Base-by-base conservation (phyloP, 1,140 invertebrate genomes). In the Drosophila melanica region DNA sequence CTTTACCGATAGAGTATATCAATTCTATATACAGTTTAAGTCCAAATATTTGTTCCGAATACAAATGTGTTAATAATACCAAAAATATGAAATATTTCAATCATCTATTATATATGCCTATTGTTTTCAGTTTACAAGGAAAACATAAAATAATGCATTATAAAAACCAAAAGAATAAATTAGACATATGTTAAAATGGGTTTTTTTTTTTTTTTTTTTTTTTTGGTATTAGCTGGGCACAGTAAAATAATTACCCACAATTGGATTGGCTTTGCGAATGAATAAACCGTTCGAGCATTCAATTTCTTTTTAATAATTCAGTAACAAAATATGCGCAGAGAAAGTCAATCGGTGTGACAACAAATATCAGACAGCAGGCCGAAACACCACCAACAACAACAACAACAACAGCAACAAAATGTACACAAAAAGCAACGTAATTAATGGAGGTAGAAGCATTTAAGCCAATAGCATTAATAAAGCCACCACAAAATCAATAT, bases 401-500 rank as follows among this genome's bases (percentile, higher is more conserved):
- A 79, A 35, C 75, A 63, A 2, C 54, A 64, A 30, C 16, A 70
- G 57, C 73, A 79, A 39, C 62, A 78, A 82, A 79, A 50, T 77
- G 84, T 80, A 72, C 74, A 89, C 85, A 90, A 85, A 90, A 90
- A 90, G 82, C 82, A 84, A 90, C 87, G 81, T 84, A 90, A 90
- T 90, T 90, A 90, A 87, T 90, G 87, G 77, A 90, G 87, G 87
- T 87, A 90, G 82, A 90, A 91, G 87, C 81, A 82, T 91, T 91
- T 90, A 91, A 90, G 90, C 86, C 90, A 91, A 91, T 91, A 90
- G 90, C 90, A 91, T 91, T 91, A 91, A 91, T 91, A 91, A 91
- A 90, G 90, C 90, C 87, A 90, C 90, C 90, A 90, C 90, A 92
- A 91, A 92, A 92, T 92, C 90, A 92, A 92, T 92, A 92, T 91